phyloP scores from a whole-genome alignment of 2,797 vertebrate genomes.

The Arnoldichthys spilopterus region DNA sequence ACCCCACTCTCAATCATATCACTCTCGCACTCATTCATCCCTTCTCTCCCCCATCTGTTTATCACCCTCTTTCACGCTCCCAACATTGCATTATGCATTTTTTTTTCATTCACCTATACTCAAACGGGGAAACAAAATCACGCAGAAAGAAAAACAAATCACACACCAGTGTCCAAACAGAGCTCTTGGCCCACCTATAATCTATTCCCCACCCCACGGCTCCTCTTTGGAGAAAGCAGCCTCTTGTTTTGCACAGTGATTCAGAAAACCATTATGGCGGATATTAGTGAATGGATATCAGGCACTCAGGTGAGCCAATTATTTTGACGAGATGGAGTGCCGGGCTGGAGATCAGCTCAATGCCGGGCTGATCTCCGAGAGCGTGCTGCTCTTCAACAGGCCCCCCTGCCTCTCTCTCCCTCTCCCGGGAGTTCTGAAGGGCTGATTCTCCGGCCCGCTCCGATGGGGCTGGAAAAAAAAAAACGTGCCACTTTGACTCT shows the following conservation, averaged over 20 bases:
- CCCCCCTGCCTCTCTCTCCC: constrained; percentile 25
- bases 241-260: constrained; percentile 56
- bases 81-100: constrained; percentile 55
- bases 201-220: constrained; percentile 20
- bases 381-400: constrained; percentile 44
- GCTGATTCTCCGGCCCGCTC: constrained; percentile 68
- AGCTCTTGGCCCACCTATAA: constrained; percentile 40
- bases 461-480: constrained; percentile 57
- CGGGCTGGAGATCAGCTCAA: constrained; percentile 51
- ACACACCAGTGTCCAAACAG: constrained; percentile 10
- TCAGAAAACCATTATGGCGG: constrained; percentile 56
- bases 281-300: constrained; percentile 47
- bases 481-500: constrained; percentile 66
- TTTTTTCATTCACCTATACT: constrained; percentile 58
- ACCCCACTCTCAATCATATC: constrained; percentile 65
- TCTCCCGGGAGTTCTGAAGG: constrained; percentile 44
- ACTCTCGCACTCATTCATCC: constrained; percentile 76
- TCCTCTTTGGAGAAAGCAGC: constrained; percentile 39
- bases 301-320: constrained; percentile 57
- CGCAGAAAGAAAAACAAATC: constrained; percentile 50
- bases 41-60: constrained; percentile 61
- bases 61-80: constrained; percentile 63
- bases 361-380: constrained; percentile 47
- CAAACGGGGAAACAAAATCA: constrained; percentile 51
- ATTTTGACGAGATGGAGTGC: constrained; percentile 50